These are phyloP conservation scores for Anagyrus pseudococci DNA, from an alignment of 2,888 invertebrate species.

Conservation along the genomic window DNA sequence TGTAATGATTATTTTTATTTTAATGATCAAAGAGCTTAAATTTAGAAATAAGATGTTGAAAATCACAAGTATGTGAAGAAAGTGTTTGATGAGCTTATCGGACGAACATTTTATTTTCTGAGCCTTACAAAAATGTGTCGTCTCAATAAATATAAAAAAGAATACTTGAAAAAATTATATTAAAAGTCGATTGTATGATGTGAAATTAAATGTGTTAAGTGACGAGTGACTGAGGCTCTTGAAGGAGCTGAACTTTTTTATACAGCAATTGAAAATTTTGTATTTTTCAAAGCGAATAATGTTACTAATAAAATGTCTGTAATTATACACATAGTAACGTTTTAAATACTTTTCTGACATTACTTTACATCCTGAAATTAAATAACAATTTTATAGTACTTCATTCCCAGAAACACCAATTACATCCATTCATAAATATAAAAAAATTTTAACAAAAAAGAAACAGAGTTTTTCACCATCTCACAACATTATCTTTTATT, in stretches of 20 bases:
- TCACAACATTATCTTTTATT: too few relatives aligned
- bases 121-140: not conserved
- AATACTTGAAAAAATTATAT: slow-evolving; percentile 9
- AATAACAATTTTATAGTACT: slow-evolving; percentile 33
- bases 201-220: slow-evolving; percentile 26
- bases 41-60: not conserved
- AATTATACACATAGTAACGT: slow-evolving; percentile 14
- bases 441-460: too few relatives aligned
- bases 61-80: not conserved
- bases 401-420: not conserved
- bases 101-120: not conserved
- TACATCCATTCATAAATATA: not conserved
- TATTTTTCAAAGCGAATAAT: slow-evolving; percentile 18
- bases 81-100: not conserved
- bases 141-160: not conserved
- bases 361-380: slow-evolving; percentile 17
- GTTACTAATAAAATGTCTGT: slow-evolving; percentile 16
- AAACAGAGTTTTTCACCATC: too few relatives aligned
- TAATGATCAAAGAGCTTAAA: not conserved
- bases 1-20: not conserved
- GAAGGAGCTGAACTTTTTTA: slow-evolving; percentile 6
- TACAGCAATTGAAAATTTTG: slow-evolving; percentile 15
- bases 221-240: slow-evolving; percentile 20
- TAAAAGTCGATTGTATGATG: slow-evolving; percentile 12
- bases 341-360: slow-evolving; percentile 20